These are phyloP conservation scores for Sebastes fasciatus DNA, from an alignment of 2,113 vertebrate genomes.

Conservation along the genomic window DNA sequence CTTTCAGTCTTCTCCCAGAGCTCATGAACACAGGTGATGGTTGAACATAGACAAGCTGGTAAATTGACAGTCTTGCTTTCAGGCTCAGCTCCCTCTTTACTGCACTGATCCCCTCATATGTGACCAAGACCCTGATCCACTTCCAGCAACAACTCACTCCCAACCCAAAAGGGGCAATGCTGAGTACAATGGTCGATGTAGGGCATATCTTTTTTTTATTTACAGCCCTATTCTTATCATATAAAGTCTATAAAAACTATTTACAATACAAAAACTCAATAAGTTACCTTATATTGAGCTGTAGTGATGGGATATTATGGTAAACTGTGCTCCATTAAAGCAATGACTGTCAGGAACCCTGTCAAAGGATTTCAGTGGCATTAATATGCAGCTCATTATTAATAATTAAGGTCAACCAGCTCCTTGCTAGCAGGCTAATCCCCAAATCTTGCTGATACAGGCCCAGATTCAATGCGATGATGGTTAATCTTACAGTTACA, in stretches of 20 bases:
- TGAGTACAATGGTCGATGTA: too few relatives aligned
- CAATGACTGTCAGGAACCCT: constrained; percentile 9
- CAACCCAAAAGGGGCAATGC: background rate
- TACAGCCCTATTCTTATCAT: background rate
- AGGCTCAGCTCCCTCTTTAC: background rate
- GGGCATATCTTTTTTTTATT: too few relatives aligned
- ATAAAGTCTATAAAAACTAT: background rate
- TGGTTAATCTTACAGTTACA: constrained; percentile 40
- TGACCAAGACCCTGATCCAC: background rate
- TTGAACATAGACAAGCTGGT: background rate
- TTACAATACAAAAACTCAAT: background rate
- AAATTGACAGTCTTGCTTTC: constrained; percentile 17
- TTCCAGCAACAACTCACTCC: background rate
- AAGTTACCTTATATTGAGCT: background rate
- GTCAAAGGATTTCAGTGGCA: constrained; percentile 37
- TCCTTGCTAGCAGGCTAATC: constrained; percentile 55
- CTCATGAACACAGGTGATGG: background rate
- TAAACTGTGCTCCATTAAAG: constrained; percentile 26
- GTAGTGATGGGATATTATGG: constrained; percentile 11
- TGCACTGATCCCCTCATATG: background rate
- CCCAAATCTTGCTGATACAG: constrained; percentile 46
- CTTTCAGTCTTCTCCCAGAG: background rate
- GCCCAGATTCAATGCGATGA: constrained; percentile 30
- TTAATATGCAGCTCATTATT: constrained; percentile 65
- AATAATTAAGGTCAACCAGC: constrained; percentile 61